Percentiles rank a stretch among this genome's conserved stretches.
phyloP scores from a whole-genome alignment of 1,140 invertebrate genomes.

The Whitmania pigra region DNA sequence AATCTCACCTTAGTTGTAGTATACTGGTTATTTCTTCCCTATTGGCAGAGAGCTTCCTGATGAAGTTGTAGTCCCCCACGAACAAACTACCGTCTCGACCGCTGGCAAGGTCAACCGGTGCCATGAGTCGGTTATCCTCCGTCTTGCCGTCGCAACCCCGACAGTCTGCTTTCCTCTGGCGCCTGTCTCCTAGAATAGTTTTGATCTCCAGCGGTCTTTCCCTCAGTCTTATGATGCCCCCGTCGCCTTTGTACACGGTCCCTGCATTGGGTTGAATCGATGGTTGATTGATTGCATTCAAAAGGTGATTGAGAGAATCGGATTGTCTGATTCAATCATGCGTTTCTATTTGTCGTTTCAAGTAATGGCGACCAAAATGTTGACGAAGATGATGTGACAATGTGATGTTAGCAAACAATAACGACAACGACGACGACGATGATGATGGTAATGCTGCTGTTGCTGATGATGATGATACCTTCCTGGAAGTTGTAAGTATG shows the following conservation, averaged over 20 bases:
- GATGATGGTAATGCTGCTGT: neutral
- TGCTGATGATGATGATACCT: constrained; percentile 44
- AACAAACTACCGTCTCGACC: constrained; percentile 84
- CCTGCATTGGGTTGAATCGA: constrained; percentile 44
- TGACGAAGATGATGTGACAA: neutral
- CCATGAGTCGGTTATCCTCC: constrained; percentile 65
- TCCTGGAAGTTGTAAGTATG: constrained; percentile 94
- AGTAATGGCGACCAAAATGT: neutral
- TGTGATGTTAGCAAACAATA: too few relatives aligned
- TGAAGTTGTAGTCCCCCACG: constrained; percentile 88
- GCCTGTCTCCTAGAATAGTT: constrained; percentile 83
- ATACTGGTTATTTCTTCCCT: constrained; percentile 59
- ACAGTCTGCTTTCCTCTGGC: constrained; percentile 59
- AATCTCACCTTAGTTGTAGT: constrained; percentile 64
- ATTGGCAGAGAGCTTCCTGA: constrained; percentile 70
- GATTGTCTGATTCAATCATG: neutral
- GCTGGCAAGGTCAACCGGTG: constrained; percentile 76
- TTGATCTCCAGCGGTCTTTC: constrained; percentile 78
- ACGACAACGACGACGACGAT: neutral
- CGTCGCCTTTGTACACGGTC: constrained; percentile 91
- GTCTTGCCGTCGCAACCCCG: constrained; percentile 67
- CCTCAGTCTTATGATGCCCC: constrained; percentile 85
- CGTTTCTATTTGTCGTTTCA: too few relatives aligned
- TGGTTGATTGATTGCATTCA: neutral
- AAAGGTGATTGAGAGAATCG: constrained; percentile 3